Base-by-base conservation (phyloP, 2,113 vertebrate species). In the Periophthalmodon schlosseri region DNA sequence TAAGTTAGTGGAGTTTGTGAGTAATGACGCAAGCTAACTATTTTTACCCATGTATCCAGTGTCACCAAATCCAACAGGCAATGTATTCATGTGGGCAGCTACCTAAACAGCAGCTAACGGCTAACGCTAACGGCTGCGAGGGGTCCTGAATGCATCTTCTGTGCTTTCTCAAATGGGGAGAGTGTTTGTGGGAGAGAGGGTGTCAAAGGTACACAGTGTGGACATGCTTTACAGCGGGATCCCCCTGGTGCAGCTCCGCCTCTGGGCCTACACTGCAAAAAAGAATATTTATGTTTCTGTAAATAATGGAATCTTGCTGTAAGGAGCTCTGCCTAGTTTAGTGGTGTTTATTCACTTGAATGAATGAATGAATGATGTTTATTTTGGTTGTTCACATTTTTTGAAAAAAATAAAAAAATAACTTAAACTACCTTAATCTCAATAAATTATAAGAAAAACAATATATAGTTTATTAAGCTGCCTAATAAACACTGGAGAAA, bases 141-240 rank as follows among this genome's bases (percentile, higher is more conserved):
- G 56, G 54, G 10, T 52, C n/a, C 28, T 81, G 67, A 84, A 78
- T 69, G 74, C 63, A 52, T 44, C 76, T 14, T 83, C 79, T 84
- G 77, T 2, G 61, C 18, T n/a, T 24, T 44, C 14, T 14, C 24
- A 57, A 78, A 77, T 28, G 49, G 52, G 20, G 52, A 18, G 50
- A 52, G 15, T 52, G 50, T 20, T 18, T 54, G 50, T 20, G 50
- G 18, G 50, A 20, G 6, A 20, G 20, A 72, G 61, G 46, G 46
- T 75, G 60, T 34, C 64, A 54, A 21, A 56, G n/a, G 18, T 21
- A n/a, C n/a, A 21, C n/a, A 9, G 56, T 58, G 20, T 71, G 70
- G 50, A 61, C 57, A 11, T 74, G 23, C 20, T 72, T 60, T 76
- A 63, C 64, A 75, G 70, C 79, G 74, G 77, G 76, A 76, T 61